Evolutionary conservation across 2,797 vertebrate genomes (phyloP).

Genomic region (Clarias pachynema): DNA sequence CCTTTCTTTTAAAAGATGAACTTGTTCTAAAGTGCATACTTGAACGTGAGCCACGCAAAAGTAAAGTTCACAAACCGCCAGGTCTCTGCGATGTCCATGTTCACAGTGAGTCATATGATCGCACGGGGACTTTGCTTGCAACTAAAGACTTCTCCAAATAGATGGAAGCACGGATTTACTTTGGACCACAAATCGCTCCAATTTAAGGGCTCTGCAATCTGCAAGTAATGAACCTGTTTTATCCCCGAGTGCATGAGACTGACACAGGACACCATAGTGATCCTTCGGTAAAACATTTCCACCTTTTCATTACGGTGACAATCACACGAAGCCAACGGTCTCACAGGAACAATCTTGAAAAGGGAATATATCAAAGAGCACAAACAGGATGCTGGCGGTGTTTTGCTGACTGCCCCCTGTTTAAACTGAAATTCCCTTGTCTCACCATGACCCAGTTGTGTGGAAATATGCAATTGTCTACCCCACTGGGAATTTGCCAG

Average conservation of each 20-base stretch:
- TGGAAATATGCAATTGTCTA: constrained; percentile 53
- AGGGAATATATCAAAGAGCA: constrained; percentile 1
- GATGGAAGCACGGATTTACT: not conserved
- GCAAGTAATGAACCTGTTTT: not conserved
- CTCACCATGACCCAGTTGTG: constrained; percentile 47
- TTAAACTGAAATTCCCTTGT: constrained; percentile 45
- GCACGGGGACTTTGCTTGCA: not conserved
- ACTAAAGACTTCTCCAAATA: not conserved
- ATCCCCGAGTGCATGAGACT: not conserved
- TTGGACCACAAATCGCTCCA: not conserved
- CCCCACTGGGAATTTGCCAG: constrained; percentile 44
- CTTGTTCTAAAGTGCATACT: not conserved
- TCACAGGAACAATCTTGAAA: constrained; percentile 14
- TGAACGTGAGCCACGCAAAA: not conserved
- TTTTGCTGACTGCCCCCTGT: constrained; percentile 48
- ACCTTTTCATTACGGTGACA: constrained; percentile 6
- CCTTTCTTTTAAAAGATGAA: not conserved
- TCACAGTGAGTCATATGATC: not conserved
- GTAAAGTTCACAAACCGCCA: not conserved
- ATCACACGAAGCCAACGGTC: not conserved
- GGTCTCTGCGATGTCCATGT: not conserved
- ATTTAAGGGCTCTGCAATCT: not conserved
- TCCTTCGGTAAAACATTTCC: not conserved
- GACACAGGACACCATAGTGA: not conserved
- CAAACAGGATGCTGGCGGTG: constrained; percentile 46